A percentile compares a stretch with the other conserved stretches of the same genome.
These are phyloP conservation scores for Pollachius pollachius DNA, from an alignment of 2,113 vertebrate genomes.

Conservation along the genomic window DNA sequence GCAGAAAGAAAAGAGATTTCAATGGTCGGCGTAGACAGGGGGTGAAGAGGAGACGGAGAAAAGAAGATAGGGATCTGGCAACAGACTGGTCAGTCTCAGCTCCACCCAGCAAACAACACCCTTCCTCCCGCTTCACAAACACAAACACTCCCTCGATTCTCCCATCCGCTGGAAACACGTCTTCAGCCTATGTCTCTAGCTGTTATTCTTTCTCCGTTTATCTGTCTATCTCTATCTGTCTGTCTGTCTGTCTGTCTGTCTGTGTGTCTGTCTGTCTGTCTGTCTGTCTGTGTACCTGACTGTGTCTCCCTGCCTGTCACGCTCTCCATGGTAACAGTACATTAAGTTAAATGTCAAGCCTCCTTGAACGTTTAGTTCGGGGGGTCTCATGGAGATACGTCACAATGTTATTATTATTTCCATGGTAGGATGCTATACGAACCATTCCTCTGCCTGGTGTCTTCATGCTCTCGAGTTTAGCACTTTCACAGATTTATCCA, in stretches of 20 bases:
- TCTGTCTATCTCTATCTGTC: not conserved
- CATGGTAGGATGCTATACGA: no score
- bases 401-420: no score
- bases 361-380: no score
- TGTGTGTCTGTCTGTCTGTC: not conserved
- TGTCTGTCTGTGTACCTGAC: slow-evolving; percentile 52
- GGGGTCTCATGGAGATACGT: no score
- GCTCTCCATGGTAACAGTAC: not conserved
- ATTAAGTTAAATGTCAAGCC: no score
- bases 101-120: not conserved
- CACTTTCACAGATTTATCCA: no score
- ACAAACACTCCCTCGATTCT: not conserved
- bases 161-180: no score
- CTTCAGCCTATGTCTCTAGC: not conserved
- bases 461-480: no score
- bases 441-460: no score
- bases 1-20: no score
- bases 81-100: not conserved
- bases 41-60: not conserved
- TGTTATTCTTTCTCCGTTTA: not conserved
- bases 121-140: not conserved
- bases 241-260: not conserved
- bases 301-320: not conserved
- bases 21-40: no score
- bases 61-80: not conserved